These are phyloP conservation scores for Sinella curviseta DNA, from an alignment of 1,140 invertebrate genomes.

Conservation along the genomic window DNA sequence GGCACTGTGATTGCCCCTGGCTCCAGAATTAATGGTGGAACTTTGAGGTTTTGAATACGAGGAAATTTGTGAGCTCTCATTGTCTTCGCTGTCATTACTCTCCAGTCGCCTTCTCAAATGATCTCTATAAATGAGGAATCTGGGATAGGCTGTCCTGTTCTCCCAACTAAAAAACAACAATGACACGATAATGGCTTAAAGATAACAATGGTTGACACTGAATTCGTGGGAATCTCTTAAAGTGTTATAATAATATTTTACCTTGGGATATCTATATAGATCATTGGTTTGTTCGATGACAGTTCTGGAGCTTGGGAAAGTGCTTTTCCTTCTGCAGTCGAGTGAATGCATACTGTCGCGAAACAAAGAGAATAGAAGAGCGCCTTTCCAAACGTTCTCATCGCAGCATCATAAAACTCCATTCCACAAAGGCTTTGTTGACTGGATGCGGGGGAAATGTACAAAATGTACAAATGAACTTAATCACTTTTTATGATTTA, in stretches of 20 bases:
- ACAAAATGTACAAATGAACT: too few species aligned
- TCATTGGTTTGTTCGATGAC: neutral
- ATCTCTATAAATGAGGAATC: neutral
- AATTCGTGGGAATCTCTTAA: neutral
- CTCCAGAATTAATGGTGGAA: neutral
- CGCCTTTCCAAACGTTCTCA: too few species aligned
- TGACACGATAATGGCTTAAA: too few species aligned
- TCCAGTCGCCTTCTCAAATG: neutral
- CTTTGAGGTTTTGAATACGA: too few species aligned
- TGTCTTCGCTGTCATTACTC: neutral
- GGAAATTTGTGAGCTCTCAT: too few species aligned
- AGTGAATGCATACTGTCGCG: too few species aligned
- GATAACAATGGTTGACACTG: neutral
- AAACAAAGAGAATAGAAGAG: too few species aligned
- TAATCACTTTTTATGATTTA: too few species aligned
- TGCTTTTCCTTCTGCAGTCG: too few species aligned
- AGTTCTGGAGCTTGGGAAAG: neutral
- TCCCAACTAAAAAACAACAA: conserved; percentile 27
- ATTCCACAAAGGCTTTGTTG: too few species aligned
- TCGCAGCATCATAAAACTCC: too few species aligned
- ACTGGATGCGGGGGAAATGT: too few species aligned
- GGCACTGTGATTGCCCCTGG: neutral
- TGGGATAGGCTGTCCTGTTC: conserved; percentile 25
- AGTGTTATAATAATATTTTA: neutral
- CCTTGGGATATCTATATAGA: neutral